These are phyloP conservation scores for Callipepla californica DNA, from an alignment of 2,113 vertebrate species.

Conservation along the genomic window DNA sequence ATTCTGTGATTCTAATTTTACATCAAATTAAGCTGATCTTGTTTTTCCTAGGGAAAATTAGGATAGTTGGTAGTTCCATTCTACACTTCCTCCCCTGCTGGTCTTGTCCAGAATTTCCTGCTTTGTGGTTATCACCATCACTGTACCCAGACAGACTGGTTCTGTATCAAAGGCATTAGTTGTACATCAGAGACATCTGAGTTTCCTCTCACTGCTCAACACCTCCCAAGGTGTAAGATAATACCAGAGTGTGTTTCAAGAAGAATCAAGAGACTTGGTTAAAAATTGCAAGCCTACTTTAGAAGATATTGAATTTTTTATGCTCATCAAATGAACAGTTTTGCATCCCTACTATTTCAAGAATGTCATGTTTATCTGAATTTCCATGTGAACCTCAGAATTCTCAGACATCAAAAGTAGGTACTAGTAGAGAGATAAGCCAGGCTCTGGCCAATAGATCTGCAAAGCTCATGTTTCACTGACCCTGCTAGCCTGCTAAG, in stretches of 20 bases:
- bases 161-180: neutral
- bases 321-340: neutral
- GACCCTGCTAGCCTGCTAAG: neutral
- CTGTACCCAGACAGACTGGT: neutral
- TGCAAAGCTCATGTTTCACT: neutral
- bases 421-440: neutral
- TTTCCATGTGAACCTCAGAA: neutral
- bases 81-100: neutral
- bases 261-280: neutral
- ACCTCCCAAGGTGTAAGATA: rapidly evolving
- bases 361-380: neutral
- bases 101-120: neutral
- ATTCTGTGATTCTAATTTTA: neutral
- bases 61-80: neutral
- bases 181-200: neutral
- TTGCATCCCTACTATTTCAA: neutral
- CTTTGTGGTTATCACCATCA: neutral
- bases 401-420: neutral
- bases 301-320: neutral
- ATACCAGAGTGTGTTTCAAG: neutral
- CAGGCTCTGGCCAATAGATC: neutral
- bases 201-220: neutral
- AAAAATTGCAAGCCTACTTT: neutral
- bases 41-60: neutral
- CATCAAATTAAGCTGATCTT: neutral